phyloP scores from a whole-genome alignment of 2,797 vertebrate genomes.

The Chelmon rostratus region DNA sequence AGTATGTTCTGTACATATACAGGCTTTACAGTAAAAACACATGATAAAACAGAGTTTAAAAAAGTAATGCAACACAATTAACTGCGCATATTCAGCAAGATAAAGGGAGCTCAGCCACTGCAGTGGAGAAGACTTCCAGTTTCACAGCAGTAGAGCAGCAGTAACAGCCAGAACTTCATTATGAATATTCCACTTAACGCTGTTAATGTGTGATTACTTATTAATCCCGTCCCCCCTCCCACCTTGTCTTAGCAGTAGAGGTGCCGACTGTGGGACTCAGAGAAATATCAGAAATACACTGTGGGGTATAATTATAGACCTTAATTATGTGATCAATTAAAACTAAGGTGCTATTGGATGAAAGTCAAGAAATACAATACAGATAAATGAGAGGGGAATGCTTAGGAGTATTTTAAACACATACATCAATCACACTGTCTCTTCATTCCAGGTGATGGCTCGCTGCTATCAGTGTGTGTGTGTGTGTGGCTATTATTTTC shows the following conservation, averaged over 20 bases:
- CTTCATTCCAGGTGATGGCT: too few relatives aligned
- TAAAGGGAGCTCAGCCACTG: not conserved
- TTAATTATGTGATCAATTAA: not conserved
- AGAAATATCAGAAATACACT: not conserved
- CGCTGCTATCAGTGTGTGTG: not conserved
- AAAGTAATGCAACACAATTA: slow-evolving; percentile 2
- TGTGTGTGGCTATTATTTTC: not conserved
- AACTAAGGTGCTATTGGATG: not conserved
- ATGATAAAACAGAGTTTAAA: not conserved
- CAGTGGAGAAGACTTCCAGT: not conserved
- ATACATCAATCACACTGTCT: too few relatives aligned
- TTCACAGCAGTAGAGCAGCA: not conserved
- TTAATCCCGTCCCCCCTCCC: not conserved
- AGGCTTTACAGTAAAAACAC: slow-evolving; percentile 1
- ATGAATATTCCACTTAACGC: not conserved
- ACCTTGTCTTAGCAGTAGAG: not conserved
- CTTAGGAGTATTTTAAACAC: not conserved
- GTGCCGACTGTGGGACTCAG: accelerated
- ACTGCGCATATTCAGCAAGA: not conserved
- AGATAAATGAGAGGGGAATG: too few relatives aligned
- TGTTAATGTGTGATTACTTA: not conserved
- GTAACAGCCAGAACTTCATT: not conserved
- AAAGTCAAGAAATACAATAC: not conserved
- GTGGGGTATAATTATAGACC: not conserved
- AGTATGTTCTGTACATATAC: not conserved